These are phyloP conservation scores for Caenorhabditis sp. DNA, from an alignment of 2,888 invertebrate species.

Conservation along the genomic window DNA sequence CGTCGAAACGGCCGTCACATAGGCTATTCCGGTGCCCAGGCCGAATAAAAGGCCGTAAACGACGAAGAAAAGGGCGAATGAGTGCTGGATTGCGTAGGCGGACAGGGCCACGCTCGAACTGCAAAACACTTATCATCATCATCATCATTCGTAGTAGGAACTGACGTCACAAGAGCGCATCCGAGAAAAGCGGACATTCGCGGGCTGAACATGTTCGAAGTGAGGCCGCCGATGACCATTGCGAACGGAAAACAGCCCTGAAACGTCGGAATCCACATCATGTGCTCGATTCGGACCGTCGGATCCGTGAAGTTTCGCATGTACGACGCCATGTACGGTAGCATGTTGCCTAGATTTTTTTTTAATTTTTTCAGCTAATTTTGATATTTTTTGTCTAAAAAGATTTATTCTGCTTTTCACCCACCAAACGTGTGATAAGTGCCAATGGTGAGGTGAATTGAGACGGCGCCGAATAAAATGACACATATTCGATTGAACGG, in stretches of 20 bases:
- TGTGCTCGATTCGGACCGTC: slow-evolving; percentile 70
- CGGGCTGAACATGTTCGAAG: slow-evolving; percentile 69
- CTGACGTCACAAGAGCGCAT: slow-evolving; percentile 74
- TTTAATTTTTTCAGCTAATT: too few species aligned
- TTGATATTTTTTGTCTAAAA: too few species aligned
- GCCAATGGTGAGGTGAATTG: slow-evolving; percentile 77
- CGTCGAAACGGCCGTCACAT: slow-evolving; percentile 75
- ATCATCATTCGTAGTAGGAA: neutral
- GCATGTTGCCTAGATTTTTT: slow-evolving; percentile 79
- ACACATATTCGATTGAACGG: slow-evolving; percentile 65
- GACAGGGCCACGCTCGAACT: slow-evolving; percentile 75
- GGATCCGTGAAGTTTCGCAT: slow-evolving; percentile 77
- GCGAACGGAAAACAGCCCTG: slow-evolving; percentile 79
- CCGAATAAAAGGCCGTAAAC: slow-evolving; percentile 78
- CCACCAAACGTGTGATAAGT: slow-evolving; percentile 78
- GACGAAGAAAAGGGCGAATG: slow-evolving; percentile 72
- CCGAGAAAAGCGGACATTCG: slow-evolving; percentile 74
- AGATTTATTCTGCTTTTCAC: neutral
- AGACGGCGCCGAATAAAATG: slow-evolving; percentile 75
- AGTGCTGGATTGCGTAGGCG: slow-evolving; percentile 71
- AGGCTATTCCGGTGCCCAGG: slow-evolving; percentile 78
- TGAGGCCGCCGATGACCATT: slow-evolving; percentile 77
- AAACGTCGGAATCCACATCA: slow-evolving; percentile 79
- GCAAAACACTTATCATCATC: too few species aligned
- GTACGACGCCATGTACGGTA: slow-evolving; percentile 78